Base-by-base conservation (phyloP, 2,113 vertebrate species). In the Speoplatyrhinus poulsoni region DNA sequence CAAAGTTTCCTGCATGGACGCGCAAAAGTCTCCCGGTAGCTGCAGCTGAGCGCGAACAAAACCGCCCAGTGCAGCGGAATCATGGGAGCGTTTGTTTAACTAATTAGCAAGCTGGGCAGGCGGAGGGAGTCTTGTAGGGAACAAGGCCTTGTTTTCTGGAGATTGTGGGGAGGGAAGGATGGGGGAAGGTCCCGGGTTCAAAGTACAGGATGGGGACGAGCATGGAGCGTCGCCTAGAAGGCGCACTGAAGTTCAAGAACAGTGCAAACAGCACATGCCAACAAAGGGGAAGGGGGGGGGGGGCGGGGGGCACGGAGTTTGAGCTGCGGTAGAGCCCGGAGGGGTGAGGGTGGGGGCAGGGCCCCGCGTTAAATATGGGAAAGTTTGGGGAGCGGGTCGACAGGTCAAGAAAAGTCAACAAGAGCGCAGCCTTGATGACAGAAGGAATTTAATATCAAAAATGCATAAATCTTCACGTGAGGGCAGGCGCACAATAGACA, bases 381-480 rank as follows among this genome's bases (percentile, higher is more conserved):
- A 95, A 94, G 93, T 94, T 95, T 91, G 88, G 92, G 93, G 90
- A 94, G 90, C 82, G 82, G 88, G 93, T 93, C 91, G 77, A 12
- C 46, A 46, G 96, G 96, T 97, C 95, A 96, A 93, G 93, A 93
- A 96, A 98, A 97, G 96, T 97, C 96, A 99, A 98, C 96, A 98
- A 94, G 95, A 94, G 94, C 91, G 89, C 93, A 93, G 94, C 91
- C 91, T 93, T 95, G 93, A 96, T 93, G 93, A 94, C 81, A 94
- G 93, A 94, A 95, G 93, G 94, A 96, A 95, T 96, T 95, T 96
- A 91, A 96, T 96, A 98, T 99, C 90, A 98, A 98, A 98, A 97
- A 96, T 94, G 93, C 95, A 97, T 99, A 99, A 97, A 98, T 99
- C 96, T 98, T 91, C 85, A 85, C 75, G 87, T 85, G 84, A 94